Evolutionary conservation across 2,797 vertebrate genomes (phyloP).

Genomic region (Chromobotia macracanthus): DNA sequence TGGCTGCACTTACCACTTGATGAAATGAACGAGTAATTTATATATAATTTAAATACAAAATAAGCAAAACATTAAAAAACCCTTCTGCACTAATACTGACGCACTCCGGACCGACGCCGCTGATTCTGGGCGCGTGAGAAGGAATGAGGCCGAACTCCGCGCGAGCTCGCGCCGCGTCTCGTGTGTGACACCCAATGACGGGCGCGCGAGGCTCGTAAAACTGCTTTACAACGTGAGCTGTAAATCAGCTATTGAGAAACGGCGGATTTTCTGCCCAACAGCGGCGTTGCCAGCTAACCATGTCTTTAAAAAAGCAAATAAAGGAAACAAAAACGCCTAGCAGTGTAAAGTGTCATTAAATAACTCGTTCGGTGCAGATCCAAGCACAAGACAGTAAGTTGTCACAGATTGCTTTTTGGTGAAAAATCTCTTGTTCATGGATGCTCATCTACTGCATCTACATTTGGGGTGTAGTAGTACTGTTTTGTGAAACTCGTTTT

Average conservation of each 20-base stretch:
- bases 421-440: too few relatives aligned
- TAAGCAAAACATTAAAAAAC: background rate
- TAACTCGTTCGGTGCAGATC: background rate
- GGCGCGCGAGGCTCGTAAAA: slow-evolving; percentile 62
- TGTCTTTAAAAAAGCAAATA: slow-evolving; percentile 24
- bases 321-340: background rate
- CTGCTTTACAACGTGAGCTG: slow-evolving; percentile 58
- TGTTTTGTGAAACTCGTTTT: too few relatives aligned
- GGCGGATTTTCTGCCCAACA: slow-evolving; percentile 45
- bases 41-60: background rate
- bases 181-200: slow-evolving; percentile 53
- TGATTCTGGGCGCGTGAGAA: slow-evolving; percentile 50
- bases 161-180: slow-evolving; percentile 44
- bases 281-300: slow-evolving; percentile 42
- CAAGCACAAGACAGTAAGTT: background rate
- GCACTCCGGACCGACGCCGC: background rate
- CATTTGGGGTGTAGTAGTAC: too few relatives aligned
- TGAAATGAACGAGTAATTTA: background rate
- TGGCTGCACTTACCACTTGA: slow-evolving; percentile 40
- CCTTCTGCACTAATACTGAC: background rate
- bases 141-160: slow-evolving; percentile 38
- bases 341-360: background rate
- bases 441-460: too few relatives aligned
- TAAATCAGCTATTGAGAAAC: slow-evolving; percentile 58
- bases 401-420: too few relatives aligned